Evolutionary conservation across 2,888 invertebrate species (phyloP), one percentile per base, ranked within the genome.

Genomic region (Philereme vetulata): DNA sequence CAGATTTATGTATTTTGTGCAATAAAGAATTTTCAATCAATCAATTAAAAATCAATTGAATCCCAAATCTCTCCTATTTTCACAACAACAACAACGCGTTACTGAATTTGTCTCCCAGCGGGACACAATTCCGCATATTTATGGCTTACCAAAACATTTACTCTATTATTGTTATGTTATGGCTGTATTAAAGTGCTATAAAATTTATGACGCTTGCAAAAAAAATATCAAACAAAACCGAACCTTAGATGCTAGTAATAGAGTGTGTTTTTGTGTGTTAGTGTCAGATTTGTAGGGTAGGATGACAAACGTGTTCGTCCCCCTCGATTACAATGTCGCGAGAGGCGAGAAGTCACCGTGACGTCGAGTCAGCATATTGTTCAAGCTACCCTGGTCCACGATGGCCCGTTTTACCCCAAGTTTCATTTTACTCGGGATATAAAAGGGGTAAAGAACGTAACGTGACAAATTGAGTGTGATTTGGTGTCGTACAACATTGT

Each of bases 71-170:
- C 32, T 50, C 60, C 56, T 71, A 62, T 72, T 74, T 72, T 75
- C 75, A 67, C 69, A 61, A 65, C 56, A 68, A 72, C 69, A 59
- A 72, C 76, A 76, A 68, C 64, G 66, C 76, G 78, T 81, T 72
- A 73, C 75, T 74, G 70, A 86, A 86, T 88, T 86, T 85, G 85
- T 86, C 82, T 74, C 85, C 71, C 86, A 78, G 84, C 85, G 80
- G 84, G 82, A 82, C 73, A 80, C 78, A 77, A 81, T 82, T 78
- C 77, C 84, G 82, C 83, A 86, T 88, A 90, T 92, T 90, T 90
- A 91, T 90, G 89, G 85, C 85, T 88, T 88, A 90, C 90, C 91
- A 91, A 91, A 91, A 91, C 91, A 92, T 92, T 91, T 91, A 85
- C 88, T 90, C 91, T 90, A 90, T 90, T 91, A 91, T 89, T 90